Percentiles rank a stretch among this genome's conserved stretches.
Conservation (phyloP, 1,140 invertebrate genomes). For the Drosophila mojavensis region DNA sequence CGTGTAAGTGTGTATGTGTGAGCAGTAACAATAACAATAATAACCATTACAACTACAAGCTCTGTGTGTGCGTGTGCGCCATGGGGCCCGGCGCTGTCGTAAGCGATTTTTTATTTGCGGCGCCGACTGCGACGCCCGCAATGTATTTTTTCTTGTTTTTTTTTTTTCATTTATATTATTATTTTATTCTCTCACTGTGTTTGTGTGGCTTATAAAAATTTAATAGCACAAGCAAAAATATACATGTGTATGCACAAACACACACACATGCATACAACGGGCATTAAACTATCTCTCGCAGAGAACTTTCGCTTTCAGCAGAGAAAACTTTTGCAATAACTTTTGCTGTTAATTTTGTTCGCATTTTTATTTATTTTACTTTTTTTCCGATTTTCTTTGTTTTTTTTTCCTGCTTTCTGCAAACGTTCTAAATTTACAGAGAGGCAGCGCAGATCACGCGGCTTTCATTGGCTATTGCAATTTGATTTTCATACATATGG, state of each 20-base stretch:
- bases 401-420: conserved; percentile 4
- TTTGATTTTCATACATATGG: conserved; percentile 30
- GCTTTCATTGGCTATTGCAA: conserved; percentile 46
- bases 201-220: conserved; percentile 39
- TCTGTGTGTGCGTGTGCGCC: conserved; percentile 31
- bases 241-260: conserved; percentile 5
- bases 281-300: conserved; percentile 50
- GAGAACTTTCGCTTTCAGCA: conserved; percentile 66
- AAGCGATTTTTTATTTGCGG: conserved; percentile 74
- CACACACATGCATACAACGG: conserved; percentile 18
- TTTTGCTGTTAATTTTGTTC: conserved; percentile 44
- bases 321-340: conserved; percentile 53
- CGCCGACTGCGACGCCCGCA: conserved; percentile 29
- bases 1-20: not conserved
- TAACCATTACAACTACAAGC: conserved; percentile 65
- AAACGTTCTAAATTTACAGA: conserved; percentile 30
- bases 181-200: conserved; percentile 16
- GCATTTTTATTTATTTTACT: conserved; percentile 24
- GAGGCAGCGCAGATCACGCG: conserved; percentile 36
- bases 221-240: conserved; percentile 39
- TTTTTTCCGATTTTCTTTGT: not conserved
- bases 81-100: conserved; percentile 58
- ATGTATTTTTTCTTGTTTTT: conserved; percentile 17
- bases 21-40: conserved; percentile 60
- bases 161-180: conserved; percentile 8